These are phyloP conservation scores for Drosophila burlai DNA, from an alignment of 1,140 invertebrate genomes.

Conservation along the genomic window DNA sequence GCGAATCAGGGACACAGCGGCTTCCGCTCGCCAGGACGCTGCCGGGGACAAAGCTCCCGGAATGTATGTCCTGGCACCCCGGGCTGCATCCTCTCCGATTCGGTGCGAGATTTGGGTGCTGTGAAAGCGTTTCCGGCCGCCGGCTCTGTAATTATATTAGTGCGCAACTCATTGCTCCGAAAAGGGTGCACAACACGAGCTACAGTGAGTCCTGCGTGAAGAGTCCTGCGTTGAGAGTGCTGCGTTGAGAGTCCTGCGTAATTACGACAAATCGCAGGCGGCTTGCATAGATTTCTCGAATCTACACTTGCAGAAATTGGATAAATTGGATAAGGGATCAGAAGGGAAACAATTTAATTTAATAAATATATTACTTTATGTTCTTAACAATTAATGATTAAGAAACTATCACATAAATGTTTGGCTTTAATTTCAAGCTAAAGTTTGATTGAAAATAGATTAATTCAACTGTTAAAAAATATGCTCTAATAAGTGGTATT, in stretches of 20 bases:
- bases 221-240: slow-evolving; percentile 13
- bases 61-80: slow-evolving; percentile 35
- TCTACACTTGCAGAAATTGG: slow-evolving; percentile 10
- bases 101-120: slow-evolving; percentile 54
- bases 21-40: slow-evolving; percentile 62
- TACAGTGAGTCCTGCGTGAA: slow-evolving; percentile 22
- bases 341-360: no score
- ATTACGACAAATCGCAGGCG: slow-evolving; percentile 51
- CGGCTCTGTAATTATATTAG: slow-evolving; percentile 79
- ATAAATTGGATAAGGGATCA: neutral
- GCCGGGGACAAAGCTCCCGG: slow-evolving; percentile 41
- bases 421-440: neutral
- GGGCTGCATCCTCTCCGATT: slow-evolving; percentile 34
- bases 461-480: neutral
- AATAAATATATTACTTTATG: neutral
- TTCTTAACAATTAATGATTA: neutral
- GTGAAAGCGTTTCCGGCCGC: slow-evolving; percentile 79
- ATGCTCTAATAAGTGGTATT: neutral
- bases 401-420: neutral
- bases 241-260: slow-evolving; percentile 44
- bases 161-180: slow-evolving; percentile 42
- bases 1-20: slow-evolving; percentile 34
- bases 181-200: slow-evolving; percentile 63
- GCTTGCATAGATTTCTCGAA: neutral
- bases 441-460: neutral